A percentile compares a stretch with the other conserved stretches of the same genome.
These are phyloP conservation scores for Macroglossus sobrinus DNA, from an alignment of 2,113 vertebrate species.

Conservation along the genomic window DNA sequence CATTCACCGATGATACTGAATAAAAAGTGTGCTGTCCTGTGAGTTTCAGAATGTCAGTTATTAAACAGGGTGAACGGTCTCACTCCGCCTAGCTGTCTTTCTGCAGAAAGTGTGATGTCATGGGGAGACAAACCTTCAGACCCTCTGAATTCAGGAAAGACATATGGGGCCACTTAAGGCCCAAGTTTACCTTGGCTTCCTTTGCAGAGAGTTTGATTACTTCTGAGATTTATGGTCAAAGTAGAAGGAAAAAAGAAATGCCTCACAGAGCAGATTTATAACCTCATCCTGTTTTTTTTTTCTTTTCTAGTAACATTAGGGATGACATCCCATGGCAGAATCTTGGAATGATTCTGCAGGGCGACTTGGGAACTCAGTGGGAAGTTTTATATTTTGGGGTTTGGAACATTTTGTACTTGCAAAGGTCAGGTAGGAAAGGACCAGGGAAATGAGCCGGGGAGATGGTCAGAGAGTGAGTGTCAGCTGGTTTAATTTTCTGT, in stretches of 20 bases:
- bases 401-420: neutral
- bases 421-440: slow-evolving; percentile 81
- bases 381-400: slow-evolving; percentile 48
- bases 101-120: neutral
- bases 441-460: slow-evolving; percentile 78
- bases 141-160: slow-evolving; percentile 9
- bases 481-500: slow-evolving; percentile 86
- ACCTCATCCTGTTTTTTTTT: neutral
- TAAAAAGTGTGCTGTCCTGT: neutral
- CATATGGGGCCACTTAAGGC: neutral
- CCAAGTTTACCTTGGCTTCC: slow-evolving; percentile 42
- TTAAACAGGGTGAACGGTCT: neutral
- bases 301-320: slow-evolving; percentile 47
- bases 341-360: neutral
- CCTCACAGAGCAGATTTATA: slow-evolving; percentile 54
- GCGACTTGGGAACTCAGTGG: slow-evolving; percentile 9
- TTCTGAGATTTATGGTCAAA: slow-evolving; percentile 57
- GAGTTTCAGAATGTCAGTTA: neutral
- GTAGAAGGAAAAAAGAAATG: neutral
- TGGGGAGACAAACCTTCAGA: neutral
- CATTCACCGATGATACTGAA: neutral
- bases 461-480: slow-evolving; percentile 78
- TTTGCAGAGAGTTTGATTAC: slow-evolving; percentile 51
- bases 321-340: slow-evolving; percentile 41
- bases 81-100: neutral